phyloP scores from a whole-genome alignment of 2,113 vertebrate genomes.

The Hassar affinis region DNA sequence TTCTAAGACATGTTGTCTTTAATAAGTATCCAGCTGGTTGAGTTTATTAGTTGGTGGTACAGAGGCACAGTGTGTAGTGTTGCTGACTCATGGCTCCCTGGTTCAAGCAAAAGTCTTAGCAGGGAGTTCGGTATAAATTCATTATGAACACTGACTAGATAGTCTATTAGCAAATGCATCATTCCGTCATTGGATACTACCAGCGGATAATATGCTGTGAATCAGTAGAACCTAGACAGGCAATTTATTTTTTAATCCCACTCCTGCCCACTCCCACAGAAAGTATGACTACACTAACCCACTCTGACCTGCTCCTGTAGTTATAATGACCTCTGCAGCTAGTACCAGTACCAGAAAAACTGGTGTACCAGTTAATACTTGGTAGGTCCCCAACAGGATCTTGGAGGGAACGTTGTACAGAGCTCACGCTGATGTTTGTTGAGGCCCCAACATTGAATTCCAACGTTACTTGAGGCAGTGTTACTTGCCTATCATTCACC shows the following conservation, averaged over 20 bases:
- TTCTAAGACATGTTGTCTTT: neutral
- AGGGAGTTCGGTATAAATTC: neutral
- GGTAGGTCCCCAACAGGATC: no score
- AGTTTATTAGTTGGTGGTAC: neutral
- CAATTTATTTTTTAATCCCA: neutral
- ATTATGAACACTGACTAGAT: neutral
- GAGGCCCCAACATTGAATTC: no score
- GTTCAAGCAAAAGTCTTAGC: neutral
- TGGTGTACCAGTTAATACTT: no score
- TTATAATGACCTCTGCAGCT: no score
- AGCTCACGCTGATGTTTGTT: no score
- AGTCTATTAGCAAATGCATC: neutral
- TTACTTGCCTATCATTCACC: no score
- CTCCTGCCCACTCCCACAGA: neutral
- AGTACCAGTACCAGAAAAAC: no score
- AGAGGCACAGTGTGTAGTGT: no score
- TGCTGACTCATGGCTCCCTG: no score
- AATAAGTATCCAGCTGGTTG: neutral
- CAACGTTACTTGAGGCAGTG: no score
- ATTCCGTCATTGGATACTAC: neutral
- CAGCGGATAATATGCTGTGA: neutral
- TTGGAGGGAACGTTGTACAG: no score
- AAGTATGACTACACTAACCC: neutral
- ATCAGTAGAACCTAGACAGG: neutral
- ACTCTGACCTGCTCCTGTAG: neutral